Conservation (phyloP, 2,888 invertebrate species). For the Torymus texanus region DNA sequence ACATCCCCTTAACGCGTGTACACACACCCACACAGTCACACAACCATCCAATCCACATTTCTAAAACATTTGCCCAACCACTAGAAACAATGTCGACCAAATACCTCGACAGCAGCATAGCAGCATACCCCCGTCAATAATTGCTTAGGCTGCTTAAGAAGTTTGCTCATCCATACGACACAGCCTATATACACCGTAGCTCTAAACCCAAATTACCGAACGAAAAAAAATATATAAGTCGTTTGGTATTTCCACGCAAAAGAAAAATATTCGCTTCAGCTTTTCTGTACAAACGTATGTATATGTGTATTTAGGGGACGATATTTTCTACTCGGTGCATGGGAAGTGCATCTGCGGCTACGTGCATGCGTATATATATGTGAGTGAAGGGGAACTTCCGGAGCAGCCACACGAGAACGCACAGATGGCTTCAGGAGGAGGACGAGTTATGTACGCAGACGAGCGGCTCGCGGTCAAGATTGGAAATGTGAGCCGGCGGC, state of each 20-base stretch:
- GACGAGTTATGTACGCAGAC: neutral
- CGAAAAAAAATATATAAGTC: too few relatives aligned
- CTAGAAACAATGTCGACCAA: too few relatives aligned
- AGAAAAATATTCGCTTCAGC: too few relatives aligned
- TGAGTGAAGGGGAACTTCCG: constrained; percentile 13
- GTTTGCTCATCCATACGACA: constrained; percentile 12
- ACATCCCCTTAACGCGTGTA: too few relatives aligned
- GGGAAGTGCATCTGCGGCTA: constrained; percentile 19
- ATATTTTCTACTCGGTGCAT: neutral
- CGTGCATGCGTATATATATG: neutral
- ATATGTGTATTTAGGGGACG: constrained; percentile 10
- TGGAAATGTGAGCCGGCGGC: neutral
- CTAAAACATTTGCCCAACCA: too few relatives aligned
- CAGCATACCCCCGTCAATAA: neutral
- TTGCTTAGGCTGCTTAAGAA: constrained; percentile 7
- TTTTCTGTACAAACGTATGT: too few relatives aligned
- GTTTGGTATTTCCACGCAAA: too few relatives aligned
- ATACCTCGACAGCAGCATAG: too few relatives aligned
- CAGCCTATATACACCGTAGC: too few relatives aligned
- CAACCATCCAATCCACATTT: too few relatives aligned
- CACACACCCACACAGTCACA: too few relatives aligned
- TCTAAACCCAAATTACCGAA: too few relatives aligned
- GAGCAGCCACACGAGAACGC: neutral
- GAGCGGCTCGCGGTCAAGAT: neutral
- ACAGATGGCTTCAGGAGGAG: constrained; percentile 20